Evolutionary conservation across 1,140 invertebrate species (phyloP).

Genomic region (Pogonomyrmex californicus): DNA sequence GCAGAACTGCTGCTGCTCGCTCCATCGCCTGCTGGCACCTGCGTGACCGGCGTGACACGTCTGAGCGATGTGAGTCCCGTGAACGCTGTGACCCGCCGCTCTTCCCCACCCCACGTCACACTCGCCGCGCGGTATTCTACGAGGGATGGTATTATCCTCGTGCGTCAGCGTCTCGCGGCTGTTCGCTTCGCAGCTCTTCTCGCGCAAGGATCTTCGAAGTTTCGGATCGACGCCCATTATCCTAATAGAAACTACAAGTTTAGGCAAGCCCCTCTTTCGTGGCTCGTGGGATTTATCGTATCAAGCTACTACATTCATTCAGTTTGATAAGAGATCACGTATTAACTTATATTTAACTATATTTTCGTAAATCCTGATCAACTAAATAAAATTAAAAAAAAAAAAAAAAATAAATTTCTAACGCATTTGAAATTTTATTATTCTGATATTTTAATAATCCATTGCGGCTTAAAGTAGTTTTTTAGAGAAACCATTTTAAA

Average conservation of each 20-base stretch:
- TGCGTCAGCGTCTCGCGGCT: constrained; percentile 78
- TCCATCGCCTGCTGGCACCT: constrained; percentile 81
- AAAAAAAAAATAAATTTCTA: too few relatives aligned
- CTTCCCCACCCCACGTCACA: constrained; percentile 76
- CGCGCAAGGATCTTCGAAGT: constrained; percentile 82
- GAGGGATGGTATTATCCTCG: constrained; percentile 77
- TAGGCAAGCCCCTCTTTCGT: background rate
- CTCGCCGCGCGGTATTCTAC: constrained; percentile 76
- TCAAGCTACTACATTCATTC: background rate
- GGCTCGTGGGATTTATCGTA: background rate
- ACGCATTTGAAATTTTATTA: background rate
- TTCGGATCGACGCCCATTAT: constrained; percentile 74
- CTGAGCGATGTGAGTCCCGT: constrained; percentile 69
- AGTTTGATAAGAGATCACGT: background rate
- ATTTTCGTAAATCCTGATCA: background rate
- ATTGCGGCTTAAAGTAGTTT: background rate
- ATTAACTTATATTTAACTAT: background rate
- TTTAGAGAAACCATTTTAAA: background rate
- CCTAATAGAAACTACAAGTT: constrained; percentile 52
- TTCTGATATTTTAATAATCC: background rate
- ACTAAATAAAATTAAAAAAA: background rate
- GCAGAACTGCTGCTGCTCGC: constrained; percentile 88
- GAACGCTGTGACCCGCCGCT: constrained; percentile 64
- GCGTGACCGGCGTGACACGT: constrained; percentile 74
- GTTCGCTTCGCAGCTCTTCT: constrained; percentile 79